Percentiles rank a stretch among this genome's conserved stretches.
phyloP scores from a whole-genome alignment of 2,113 vertebrate species.

The Genyomyrus donnyi region DNA sequence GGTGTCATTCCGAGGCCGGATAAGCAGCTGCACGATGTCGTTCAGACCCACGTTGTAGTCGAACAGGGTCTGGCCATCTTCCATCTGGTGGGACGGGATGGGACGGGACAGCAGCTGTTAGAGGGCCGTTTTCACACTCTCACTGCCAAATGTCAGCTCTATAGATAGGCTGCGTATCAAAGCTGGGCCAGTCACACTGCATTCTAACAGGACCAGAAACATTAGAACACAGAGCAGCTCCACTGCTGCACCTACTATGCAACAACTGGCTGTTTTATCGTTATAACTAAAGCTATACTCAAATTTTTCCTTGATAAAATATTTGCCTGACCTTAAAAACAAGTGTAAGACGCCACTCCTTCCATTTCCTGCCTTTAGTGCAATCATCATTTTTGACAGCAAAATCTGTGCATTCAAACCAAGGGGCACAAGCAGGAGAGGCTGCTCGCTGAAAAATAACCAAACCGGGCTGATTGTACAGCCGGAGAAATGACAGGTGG shows the following conservation, averaged over 20 bases:
- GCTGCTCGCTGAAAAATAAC: neutral
- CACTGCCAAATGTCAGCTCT: neutral
- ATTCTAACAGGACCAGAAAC: neutral
- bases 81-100: conserved; percentile 51
- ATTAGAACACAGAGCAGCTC: neutral
- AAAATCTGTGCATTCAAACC: neutral
- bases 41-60: conserved; percentile 77
- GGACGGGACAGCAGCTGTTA: neutral
- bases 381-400: neutral
- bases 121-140: neutral
- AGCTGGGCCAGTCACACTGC: neutral
- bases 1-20: neutral
- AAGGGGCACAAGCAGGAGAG: neutral
- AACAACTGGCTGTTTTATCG: neutral
- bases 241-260: neutral
- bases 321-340: neutral
- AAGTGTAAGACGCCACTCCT: neutral
- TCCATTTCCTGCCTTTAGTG: neutral
- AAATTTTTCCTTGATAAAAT: neutral
- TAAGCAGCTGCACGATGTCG: conserved; percentile 72
- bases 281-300: neutral
- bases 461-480: neutral
- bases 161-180: neutral
- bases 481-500: neutral
- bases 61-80: conserved; percentile 77